phyloP scores from a whole-genome alignment of 2,888 invertebrate species.

The Polyploca ridens region DNA sequence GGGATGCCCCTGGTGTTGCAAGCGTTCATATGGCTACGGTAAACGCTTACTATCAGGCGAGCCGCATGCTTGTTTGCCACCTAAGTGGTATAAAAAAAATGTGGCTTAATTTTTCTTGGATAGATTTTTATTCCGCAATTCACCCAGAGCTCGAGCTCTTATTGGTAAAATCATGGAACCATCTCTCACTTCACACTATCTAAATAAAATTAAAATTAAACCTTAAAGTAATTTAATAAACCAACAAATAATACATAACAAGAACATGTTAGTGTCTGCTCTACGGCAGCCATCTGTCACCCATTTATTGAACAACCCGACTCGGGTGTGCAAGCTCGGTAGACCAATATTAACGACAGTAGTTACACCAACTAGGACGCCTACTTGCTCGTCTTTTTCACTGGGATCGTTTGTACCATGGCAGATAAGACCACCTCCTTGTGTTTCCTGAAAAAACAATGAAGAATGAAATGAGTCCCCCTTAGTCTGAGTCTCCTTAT shows the following conservation, averaged over 20 bases:
- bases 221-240: conserved; percentile 22
- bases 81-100: no score
- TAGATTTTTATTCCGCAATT: no score
- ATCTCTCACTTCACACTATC: no score
- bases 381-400: conserved; percentile 44
- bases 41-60: no score
- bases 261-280: conserved; percentile 7
- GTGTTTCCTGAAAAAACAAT: conserved; percentile 50
- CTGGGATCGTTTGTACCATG: conserved; percentile 59
- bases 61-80: no score
- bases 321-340: conserved; percentile 52
- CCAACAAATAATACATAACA: conserved; percentile 17
- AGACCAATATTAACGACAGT: conserved; percentile 48
- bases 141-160: no score
- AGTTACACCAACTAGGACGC: conserved; percentile 61
- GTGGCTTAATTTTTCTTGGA: no score
- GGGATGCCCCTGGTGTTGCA: no score
- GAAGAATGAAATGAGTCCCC: no score
- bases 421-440: conserved; percentile 64
- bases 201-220: background rate
- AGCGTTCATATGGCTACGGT: no score
- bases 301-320: conserved; percentile 55
- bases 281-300: conserved; percentile 36
- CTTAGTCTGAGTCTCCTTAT: no score
- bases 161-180: no score